Evolutionary conservation across 2,113 vertebrate species (phyloP), one percentile per base, ranked within the genome.

Genomic region (Porphyrio hochstetteri): DNA sequence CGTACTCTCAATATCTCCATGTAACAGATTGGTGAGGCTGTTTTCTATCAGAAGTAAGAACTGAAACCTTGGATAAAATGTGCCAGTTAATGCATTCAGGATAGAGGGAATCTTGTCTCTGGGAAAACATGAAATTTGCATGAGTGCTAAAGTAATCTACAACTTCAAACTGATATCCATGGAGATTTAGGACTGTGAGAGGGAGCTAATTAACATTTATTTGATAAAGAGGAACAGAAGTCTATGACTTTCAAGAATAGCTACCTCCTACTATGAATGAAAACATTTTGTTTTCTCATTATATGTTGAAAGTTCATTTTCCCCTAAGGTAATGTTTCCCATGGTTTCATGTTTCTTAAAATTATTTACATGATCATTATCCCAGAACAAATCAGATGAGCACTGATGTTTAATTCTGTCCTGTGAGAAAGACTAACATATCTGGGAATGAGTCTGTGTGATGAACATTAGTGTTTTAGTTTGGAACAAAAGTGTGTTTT

Each of bases 291-390:
- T 48, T 93, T 92, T 82, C 28, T 60, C 10, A 48, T 36, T 48
- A 8, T 40, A 25, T 29, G 23, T 36, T 71, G 38, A 50, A 82
- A 71, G 23, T 42, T 55, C 57, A 42, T 16, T 84, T 84, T 75
- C 29, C 21, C 7, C 19, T 13, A 35, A 3, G 13, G 21, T 56
- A 29, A 40, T 0, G 0, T 40, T 55, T 11, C 10, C 3, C 0
- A 0, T 53, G 53, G 9, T 13, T 82, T 88, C 69, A 24, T 9
- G 5, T 33, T 77, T 64, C 48, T 61, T 80, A 59, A 68, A 60
- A 56, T 76, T 67, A 18, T 36, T 76, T 31, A 3, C 7, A 29
- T 17, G 17, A 52, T 46, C 24, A 16, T 42, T 71, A 76, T 20
- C 10, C 12, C n/a, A 52, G 38, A 76, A 68, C 5, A 82, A 72